phyloP scores from a whole-genome alignment of 1,140 invertebrate species.

The Pseudomyrmex flavicornis region DNA sequence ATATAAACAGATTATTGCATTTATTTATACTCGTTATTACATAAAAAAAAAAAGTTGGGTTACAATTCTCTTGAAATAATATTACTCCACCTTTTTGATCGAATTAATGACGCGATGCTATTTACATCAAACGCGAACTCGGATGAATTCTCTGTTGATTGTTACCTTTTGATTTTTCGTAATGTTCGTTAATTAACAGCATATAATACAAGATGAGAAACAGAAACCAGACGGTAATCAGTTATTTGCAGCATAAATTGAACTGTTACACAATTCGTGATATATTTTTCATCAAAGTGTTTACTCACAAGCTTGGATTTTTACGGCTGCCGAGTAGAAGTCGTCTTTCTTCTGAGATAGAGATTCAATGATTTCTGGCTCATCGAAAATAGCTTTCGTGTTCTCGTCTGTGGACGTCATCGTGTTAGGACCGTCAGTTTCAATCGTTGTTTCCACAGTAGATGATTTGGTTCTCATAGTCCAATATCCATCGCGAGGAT shows the following conservation, averaged over 20 bases:
- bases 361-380: slow-evolving; percentile 44
- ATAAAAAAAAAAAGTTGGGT: neutral
- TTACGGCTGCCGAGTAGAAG: slow-evolving; percentile 72
- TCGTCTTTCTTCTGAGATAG: slow-evolving; percentile 48
- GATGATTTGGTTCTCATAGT: slow-evolving; percentile 19
- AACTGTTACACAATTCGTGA: neutral
- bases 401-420: slow-evolving; percentile 32
- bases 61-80: neutral
- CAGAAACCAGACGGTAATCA: neutral
- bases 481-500: slow-evolving; percentile 31
- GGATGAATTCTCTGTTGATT: neutral
- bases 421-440: neutral
- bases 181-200: neutral
- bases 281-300: slow-evolving; percentile 12
- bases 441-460: slow-evolving; percentile 42
- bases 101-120: slow-evolving; percentile 4
- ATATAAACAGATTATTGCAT: neutral
- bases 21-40: slow-evolving; percentile 15
- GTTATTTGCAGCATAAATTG: slow-evolving; percentile 15
- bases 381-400: slow-evolving; percentile 47
- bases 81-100: neutral
- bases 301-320: slow-evolving; percentile 79
- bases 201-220: slow-evolving; percentile 30
- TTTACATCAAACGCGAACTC: slow-evolving; percentile 8
- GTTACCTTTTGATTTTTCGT: neutral